phyloP scores from a whole-genome alignment of 2,888 invertebrate species.

The Mesorhabditis sp. region DNA sequence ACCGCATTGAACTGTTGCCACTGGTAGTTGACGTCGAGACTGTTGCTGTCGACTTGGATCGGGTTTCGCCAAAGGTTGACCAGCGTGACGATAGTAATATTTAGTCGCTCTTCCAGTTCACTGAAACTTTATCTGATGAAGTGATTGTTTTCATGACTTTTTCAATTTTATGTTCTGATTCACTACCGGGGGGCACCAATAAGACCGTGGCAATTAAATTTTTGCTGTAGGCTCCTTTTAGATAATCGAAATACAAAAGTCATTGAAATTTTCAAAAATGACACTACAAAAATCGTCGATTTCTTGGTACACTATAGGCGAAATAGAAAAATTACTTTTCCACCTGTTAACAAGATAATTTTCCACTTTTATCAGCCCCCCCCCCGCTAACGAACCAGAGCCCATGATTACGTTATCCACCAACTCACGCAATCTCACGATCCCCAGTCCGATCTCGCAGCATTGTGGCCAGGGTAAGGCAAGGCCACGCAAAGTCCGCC shows the following conservation, averaged over 20 bases:
- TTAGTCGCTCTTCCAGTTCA: slow-evolving; percentile 1
- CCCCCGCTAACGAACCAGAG: neutral
- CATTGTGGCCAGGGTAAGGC: neutral
- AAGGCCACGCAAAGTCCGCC: neutral
- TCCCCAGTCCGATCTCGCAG: neutral
- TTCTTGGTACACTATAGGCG: no score
- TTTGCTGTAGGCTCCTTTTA: no score
- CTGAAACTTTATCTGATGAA: neutral
- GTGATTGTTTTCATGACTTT: no score
- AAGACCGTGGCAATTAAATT: no score
- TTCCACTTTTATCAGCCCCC: no score
- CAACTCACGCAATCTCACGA: neutral
- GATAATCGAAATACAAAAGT: no score
- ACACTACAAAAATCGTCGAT: no score
- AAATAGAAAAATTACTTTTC: no score
- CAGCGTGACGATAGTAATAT: neutral
- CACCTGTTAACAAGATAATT: no score
- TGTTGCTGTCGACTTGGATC: neutral
- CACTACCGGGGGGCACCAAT: no score
- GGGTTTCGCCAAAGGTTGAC: neutral
- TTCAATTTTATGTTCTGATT: no score
- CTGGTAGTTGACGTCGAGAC: neutral
- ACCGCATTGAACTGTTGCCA: slow-evolving; percentile 2
- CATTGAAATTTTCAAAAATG: no score
- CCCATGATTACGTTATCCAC: neutral